Conservation (phyloP, 92 coral and sea anemone genomes). For the Porites lobata region DNA sequence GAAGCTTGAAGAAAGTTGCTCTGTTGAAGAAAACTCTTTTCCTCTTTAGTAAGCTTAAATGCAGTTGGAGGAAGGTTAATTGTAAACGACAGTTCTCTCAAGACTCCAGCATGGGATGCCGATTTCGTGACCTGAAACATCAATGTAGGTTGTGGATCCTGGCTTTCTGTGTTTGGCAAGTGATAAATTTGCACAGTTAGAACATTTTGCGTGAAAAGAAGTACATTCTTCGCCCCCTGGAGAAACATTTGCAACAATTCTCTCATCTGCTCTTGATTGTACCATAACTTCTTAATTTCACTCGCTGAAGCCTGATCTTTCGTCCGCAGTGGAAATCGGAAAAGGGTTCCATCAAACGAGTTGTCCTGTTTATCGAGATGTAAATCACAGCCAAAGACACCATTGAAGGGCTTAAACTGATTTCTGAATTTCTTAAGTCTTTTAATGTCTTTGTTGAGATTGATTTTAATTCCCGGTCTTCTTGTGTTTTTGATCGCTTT, state of each 20-base stretch:
- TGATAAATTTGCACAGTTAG: slow-evolving; percentile 70
- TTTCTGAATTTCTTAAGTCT: slow-evolving; percentile 62
- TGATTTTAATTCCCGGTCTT: slow-evolving; percentile 86
- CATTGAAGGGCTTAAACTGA: slow-evolving; percentile 83
- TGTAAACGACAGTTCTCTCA: slow-evolving; percentile 42
- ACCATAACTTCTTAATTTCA: slow-evolving; percentile 75
- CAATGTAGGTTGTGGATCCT: neutral
- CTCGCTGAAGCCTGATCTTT: slow-evolving; percentile 69
- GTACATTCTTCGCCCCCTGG: slow-evolving; percentile 74
- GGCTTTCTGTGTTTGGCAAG: neutral
- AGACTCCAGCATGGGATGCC: slow-evolving; percentile 29
- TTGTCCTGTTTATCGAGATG: slow-evolving; percentile 23
- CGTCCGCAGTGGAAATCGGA: slow-evolving; percentile 81
- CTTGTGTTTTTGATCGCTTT: slow-evolving; percentile 71
- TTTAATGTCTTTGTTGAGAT: slow-evolving; percentile 51
- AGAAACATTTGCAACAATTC: slow-evolving; percentile 67
- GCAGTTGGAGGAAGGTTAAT: slow-evolving; percentile 64
- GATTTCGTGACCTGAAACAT: slow-evolving; percentile 53
- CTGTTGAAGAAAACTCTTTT: slow-evolving; percentile 61
- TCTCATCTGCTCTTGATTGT: slow-evolving; percentile 69
- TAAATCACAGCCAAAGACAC: slow-evolving; percentile 78
- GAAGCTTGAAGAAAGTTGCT: slow-evolving; percentile 71
- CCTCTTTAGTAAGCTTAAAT: slow-evolving; percentile 18
- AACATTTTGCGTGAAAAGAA: slow-evolving; percentile 90
- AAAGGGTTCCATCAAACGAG: slow-evolving; percentile 78